phyloP scores from a whole-genome alignment of 2,888 invertebrate species.

The Hermaeophaga mercurialis region DNA sequence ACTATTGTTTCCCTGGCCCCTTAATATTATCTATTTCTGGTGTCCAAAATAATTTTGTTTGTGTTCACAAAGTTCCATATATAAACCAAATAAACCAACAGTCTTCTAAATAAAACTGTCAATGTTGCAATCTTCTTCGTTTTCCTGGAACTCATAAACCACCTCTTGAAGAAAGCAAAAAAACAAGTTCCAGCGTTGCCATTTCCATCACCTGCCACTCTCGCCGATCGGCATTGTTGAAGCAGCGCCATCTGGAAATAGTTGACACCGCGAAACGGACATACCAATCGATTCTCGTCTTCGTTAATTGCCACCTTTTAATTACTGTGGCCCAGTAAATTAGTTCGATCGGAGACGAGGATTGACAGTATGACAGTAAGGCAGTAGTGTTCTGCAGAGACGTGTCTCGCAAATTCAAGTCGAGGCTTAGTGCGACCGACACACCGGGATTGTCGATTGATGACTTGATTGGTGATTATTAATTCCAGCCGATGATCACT shows the following conservation, averaged over 20 bases:
- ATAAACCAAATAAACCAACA: too few species aligned
- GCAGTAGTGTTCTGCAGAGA: conserved; percentile 36
- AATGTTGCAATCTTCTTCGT: too few species aligned
- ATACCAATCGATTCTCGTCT: conserved; percentile 58
- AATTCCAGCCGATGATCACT: too few species aligned
- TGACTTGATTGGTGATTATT: conserved; percentile 7
- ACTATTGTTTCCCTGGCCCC: too few species aligned
- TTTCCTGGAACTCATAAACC: not conserved
- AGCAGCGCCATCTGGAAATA: conserved; percentile 41
- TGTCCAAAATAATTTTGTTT: too few species aligned
- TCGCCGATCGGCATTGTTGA: conserved; percentile 1
- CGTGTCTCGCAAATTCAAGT: conserved; percentile 41
- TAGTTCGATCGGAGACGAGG: conserved; percentile 42
- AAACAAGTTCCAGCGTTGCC: not conserved
- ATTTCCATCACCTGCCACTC: conserved; percentile 6
- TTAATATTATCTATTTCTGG: too few species aligned
- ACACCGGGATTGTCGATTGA: conserved; percentile 1
- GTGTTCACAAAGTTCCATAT: too few species aligned
- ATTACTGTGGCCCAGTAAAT: conserved; percentile 54
- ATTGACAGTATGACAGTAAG: conserved; percentile 33
- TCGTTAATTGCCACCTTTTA: conserved; percentile 60
- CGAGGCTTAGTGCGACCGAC: conserved; percentile 17
- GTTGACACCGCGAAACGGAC: conserved; percentile 53
- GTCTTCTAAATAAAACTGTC: too few species aligned
- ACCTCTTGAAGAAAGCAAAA: not conserved